Conservation (phyloP, 2,113 vertebrate genomes). For the Nibea albiflora region DNA sequence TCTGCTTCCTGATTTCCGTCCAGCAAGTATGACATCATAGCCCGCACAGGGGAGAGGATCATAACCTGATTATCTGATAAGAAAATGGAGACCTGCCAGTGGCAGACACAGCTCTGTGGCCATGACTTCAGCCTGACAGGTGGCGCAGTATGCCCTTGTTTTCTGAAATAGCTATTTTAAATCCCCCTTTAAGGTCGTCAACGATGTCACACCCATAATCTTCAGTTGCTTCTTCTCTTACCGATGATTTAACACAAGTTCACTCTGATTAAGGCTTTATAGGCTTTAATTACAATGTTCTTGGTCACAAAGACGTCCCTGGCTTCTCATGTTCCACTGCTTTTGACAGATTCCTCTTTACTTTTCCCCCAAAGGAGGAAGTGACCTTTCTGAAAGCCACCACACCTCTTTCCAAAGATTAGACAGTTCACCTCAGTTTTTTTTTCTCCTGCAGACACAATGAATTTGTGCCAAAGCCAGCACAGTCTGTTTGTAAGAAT, state of each 20-base stretch:
- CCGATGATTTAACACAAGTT: conserved; percentile 8
- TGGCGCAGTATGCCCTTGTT: conserved; percentile 5
- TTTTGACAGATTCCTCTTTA: conserved; percentile 34
- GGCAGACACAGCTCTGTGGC: not conserved
- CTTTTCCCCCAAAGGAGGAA: conserved; percentile 14
- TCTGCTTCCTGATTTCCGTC: conserved; percentile 11
- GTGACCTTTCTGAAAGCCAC: conserved; percentile 40
- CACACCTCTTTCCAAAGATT: conserved; percentile 26
- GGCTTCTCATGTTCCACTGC: conserved; percentile 7
- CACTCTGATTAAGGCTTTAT: conserved; percentile 30
- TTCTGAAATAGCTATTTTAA: not conserved
- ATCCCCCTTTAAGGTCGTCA: not conserved
- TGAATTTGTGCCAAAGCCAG: not conserved
- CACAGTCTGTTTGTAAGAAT: not conserved
- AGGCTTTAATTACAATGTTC: conserved; percentile 42
- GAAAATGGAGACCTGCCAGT: conserved; percentile 20
- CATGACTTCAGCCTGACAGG: conserved; percentile 18
- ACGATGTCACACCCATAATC: conserved; percentile 3
- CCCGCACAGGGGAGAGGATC: conserved; percentile 25
- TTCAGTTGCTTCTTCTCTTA: conserved; percentile 7
- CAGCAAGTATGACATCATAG: conserved; percentile 53
- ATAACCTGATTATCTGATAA: conserved; percentile 56
- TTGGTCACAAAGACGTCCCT: not conserved
- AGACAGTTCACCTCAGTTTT: conserved; percentile 16
- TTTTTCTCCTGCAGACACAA: conserved; percentile 10